These are phyloP conservation scores for Bugulina stolonifera DNA, from an alignment of 2,888 invertebrate genomes.

Conservation along the genomic window DNA sequence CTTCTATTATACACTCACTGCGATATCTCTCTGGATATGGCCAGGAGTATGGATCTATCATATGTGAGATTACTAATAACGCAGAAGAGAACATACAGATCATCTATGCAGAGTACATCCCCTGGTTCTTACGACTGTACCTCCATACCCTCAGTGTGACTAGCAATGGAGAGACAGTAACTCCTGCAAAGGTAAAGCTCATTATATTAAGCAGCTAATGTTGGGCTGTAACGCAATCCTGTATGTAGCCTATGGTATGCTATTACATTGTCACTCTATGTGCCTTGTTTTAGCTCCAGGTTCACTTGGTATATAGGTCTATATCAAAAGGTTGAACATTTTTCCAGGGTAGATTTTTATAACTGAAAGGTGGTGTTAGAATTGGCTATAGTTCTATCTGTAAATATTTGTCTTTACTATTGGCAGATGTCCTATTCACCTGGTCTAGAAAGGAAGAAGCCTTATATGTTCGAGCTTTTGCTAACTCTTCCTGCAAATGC, in stretches of 20 bases:
- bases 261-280: too few relatives aligned
- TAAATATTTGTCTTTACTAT: conserved; percentile 34
- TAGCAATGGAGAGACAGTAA: conserved; percentile 37
- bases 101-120: conserved; percentile 78
- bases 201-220: too few relatives aligned
- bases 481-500: conserved; percentile 73
- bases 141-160: conserved; percentile 73
- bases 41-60: conserved; percentile 82
- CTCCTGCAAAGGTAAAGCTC: conserved; percentile 41
- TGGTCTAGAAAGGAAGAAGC: conserved; percentile 73
- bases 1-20: neutral
- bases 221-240: too few relatives aligned
- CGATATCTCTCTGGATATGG: conserved; percentile 66
- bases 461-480: conserved; percentile 78
- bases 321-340: too few relatives aligned
- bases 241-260: too few relatives aligned
- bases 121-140: conserved; percentile 63
- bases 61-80: conserved; percentile 75
- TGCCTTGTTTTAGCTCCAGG: too few relatives aligned
- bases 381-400: neutral
- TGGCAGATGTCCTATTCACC: conserved; percentile 58
- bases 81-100: conserved; percentile 61
- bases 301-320: too few relatives aligned
- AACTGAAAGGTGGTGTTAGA: neutral
- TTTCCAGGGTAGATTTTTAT: neutral